Conservation (phyloP, 2,797 vertebrate species). For the Myotis vivesi region DNA sequence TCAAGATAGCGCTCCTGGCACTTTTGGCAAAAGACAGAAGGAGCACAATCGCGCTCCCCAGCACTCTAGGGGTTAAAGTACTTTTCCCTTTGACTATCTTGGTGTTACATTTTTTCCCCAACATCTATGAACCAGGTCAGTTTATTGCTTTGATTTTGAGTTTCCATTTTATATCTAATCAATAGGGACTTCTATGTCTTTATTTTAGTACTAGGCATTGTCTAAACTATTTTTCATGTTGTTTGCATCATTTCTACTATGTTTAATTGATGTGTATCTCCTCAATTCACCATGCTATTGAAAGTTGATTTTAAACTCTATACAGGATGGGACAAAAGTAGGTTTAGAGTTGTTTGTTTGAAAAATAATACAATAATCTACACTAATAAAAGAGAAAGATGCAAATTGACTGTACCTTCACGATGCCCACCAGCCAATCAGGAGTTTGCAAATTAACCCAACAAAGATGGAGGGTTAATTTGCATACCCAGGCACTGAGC, state of each 20-base stretch:
- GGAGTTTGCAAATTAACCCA: no score
- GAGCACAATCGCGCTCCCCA: accelerated
- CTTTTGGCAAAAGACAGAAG: no score
- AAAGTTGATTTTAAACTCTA: neutral
- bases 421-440: no score
- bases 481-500: no score
- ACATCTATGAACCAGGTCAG: neutral
- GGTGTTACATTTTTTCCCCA: neutral
- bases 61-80: neutral
- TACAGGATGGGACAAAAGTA: neutral
- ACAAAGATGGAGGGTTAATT: no score
- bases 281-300: neutral
- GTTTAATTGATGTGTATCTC: neutral
- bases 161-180: neutral
- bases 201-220: neutral
- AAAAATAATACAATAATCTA: neutral
- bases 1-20: no score
- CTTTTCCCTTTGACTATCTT: neutral
- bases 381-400: no score
- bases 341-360: neutral
- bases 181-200: neutral
- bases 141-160: neutral
- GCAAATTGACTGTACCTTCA: no score
- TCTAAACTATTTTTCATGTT: neutral
- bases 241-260: neutral